Conservation (phyloP, 64 coral and sea anemone species). For the Actinia equina region DNA sequence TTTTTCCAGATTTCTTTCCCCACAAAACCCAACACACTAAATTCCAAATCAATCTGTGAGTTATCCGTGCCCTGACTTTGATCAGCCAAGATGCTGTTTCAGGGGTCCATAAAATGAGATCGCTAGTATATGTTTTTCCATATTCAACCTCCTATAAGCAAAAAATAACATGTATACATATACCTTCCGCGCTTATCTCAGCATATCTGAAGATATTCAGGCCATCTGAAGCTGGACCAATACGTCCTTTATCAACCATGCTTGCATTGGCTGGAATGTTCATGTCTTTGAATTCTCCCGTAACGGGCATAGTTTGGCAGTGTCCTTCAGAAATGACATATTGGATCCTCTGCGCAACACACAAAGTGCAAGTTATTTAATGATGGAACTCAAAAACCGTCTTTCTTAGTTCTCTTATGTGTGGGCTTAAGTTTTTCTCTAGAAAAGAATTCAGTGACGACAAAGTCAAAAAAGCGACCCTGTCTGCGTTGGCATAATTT, state of each 20-base stretch:
- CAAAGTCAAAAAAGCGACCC: too few relatives aligned
- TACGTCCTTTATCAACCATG: background rate
- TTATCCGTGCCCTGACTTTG: too few relatives aligned
- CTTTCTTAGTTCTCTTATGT: background rate
- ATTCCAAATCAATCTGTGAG: too few relatives aligned
- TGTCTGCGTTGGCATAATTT: too few relatives aligned
- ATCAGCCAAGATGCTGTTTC: too few relatives aligned
- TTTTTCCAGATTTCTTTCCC: too few relatives aligned
- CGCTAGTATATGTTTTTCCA: too few relatives aligned
- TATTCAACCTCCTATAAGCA: background rate
- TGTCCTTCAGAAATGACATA: background rate
- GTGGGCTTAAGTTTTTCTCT: too few relatives aligned
- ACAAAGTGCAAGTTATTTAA: background rate
- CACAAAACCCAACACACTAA: too few relatives aligned
- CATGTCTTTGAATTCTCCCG: background rate
- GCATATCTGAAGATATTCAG: background rate
- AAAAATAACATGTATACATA: background rate
- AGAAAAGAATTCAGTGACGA: too few relatives aligned
- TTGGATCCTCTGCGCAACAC: background rate
- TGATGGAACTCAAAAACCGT: background rate
- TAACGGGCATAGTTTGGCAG: background rate
- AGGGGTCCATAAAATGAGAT: too few relatives aligned
- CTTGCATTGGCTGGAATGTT: background rate
- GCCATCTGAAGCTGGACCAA: background rate
- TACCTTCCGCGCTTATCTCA: background rate